A percentile compares a stretch with the other conserved stretches of the same genome.
phyloP scores from a whole-genome alignment of 2,113 vertebrate genomes.

The Pantherophis guttatus region DNA sequence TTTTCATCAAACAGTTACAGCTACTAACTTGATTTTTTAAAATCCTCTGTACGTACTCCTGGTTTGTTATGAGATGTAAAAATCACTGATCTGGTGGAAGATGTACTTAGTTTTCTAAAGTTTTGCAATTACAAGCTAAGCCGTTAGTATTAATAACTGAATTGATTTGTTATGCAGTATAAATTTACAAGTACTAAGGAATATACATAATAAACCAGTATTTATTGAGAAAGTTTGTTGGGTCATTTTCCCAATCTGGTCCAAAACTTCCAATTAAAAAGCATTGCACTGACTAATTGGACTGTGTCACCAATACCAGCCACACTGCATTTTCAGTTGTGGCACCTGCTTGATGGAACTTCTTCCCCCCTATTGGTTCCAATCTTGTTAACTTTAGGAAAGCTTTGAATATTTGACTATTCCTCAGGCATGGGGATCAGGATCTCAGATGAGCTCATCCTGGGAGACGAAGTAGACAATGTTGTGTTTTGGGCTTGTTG shows the following conservation, averaged over 20 bases:
- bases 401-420: background rate
- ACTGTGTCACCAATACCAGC: background rate
- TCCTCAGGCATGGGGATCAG: background rate
- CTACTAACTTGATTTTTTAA: background rate
- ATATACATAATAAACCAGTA: background rate
- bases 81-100: no score
- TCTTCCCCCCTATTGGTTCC: background rate
- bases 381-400: background rate
- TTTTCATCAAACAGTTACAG: background rate
- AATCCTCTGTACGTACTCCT: background rate
- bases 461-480: background rate
- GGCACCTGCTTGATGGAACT: background rate
- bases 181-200: background rate
- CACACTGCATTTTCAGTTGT: background rate
- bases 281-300: background rate
- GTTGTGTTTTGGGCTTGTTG: background rate
- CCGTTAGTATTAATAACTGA: background rate
- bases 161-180: background rate
- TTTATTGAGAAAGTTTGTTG: background rate
- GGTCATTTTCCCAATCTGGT: background rate
- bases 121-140: no score
- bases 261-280: background rate
- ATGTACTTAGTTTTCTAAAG: no score
- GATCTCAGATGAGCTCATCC: background rate
- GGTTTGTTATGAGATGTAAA: background rate